Evolutionary conservation across 2,797 vertebrate species (phyloP).

Genomic region (Eulemur albifrons): DNA sequence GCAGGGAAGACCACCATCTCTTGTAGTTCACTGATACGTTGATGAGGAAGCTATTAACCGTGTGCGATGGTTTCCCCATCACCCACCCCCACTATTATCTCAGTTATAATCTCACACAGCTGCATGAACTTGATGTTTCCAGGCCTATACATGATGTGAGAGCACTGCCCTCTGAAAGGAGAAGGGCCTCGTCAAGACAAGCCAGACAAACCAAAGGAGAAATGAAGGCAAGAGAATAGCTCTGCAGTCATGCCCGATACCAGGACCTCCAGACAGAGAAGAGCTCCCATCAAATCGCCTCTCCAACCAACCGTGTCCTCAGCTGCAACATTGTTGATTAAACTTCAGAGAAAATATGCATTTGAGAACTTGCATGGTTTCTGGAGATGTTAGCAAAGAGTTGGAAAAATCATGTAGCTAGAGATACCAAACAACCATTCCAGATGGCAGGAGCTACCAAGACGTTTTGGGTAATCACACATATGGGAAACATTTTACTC

Average conservation of each 20-base stretch:
- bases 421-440: slow-evolving; percentile 3
- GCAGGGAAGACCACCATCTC: not conserved
- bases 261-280: not conserved
- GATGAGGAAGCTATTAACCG: slow-evolving; percentile 55
- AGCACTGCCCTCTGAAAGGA: not conserved
- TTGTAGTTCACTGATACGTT: slow-evolving; percentile 56
- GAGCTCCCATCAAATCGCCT: not conserved
- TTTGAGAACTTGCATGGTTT: not conserved
- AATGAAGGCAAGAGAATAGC: not conserved
- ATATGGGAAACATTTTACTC: slow-evolving; percentile 54
- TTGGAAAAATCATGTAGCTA: not conserved
- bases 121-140: not conserved
- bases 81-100: not conserved
- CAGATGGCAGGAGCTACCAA: slow-evolving; percentile 7
- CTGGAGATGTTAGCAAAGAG: slow-evolving; percentile 10
- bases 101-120: slow-evolving; percentile 36
- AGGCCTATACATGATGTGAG: not conserved
- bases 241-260: not conserved
- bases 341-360: not conserved
- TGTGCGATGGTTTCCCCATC: not conserved
- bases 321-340: not conserved
- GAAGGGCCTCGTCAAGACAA: not conserved
- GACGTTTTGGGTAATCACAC: not conserved
- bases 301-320: not conserved
- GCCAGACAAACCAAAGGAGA: not conserved